Conservation (phyloP, 2,797 vertebrate species). For the Nyctibius grandis region DNA sequence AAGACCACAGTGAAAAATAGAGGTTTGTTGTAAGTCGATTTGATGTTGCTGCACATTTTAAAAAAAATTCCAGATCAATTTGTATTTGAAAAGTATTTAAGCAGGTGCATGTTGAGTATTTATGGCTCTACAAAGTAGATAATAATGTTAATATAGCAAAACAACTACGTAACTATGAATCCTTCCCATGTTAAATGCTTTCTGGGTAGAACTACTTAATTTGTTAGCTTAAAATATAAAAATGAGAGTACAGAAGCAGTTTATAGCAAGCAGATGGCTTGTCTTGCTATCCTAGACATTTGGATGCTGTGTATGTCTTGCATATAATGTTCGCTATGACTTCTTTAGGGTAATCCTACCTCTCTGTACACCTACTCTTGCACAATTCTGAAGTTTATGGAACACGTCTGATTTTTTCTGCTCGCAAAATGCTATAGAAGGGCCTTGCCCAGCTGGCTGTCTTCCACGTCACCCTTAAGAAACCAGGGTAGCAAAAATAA, state of each 20-base stretch:
- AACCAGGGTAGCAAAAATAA: neutral
- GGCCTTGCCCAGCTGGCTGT: neutral
- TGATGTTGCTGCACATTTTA: neutral
- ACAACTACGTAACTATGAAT: neutral
- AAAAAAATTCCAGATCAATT: neutral
- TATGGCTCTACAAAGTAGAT: neutral
- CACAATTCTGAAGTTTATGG: neutral
- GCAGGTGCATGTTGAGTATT: neutral
- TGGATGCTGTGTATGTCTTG: neutral
- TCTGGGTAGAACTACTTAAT: neutral
- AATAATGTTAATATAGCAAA: neutral
- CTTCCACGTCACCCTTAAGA: neutral
- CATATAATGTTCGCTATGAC: neutral
- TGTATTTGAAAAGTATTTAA: constrained; percentile 43
- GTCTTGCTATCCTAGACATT: neutral
- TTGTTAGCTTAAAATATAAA: neutral
- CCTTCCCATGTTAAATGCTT: neutral
- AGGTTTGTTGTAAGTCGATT: neutral
- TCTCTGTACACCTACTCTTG: neutral
- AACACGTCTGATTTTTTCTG: neutral
- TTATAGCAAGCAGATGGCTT: neutral
- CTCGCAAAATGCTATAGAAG: neutral
- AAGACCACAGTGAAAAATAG: constrained; percentile 1
- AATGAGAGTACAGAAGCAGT: neutral
- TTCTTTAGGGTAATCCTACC: neutral